Conservation (phyloP, 64 coral and sea anemone species). For the Stylophora pistillata region DNA sequence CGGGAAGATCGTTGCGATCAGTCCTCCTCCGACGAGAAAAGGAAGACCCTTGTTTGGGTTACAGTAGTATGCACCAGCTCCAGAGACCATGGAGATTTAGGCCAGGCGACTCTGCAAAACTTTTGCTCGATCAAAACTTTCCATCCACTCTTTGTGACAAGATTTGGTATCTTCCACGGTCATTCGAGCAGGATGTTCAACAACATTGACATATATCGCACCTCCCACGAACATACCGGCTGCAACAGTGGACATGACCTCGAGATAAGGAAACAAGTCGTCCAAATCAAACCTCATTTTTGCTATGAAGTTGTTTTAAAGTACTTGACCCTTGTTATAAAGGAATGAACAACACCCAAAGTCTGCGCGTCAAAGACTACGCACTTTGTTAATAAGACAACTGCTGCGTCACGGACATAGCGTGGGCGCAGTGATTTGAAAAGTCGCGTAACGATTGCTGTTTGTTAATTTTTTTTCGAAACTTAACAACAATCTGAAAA, state of each 20-base stretch:
- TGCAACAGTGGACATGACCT: slow-evolving; percentile 64
- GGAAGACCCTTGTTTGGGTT: slow-evolving; percentile 71
- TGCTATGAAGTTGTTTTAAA: not conserved
- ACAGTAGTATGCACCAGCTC: slow-evolving; percentile 70
- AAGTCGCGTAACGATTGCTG: not conserved
- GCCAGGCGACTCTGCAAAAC: slow-evolving; percentile 67
- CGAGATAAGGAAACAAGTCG: slow-evolving; percentile 53
- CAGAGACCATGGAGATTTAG: slow-evolving; percentile 36
- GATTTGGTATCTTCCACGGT: slow-evolving; percentile 54
- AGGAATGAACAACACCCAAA: not conserved
- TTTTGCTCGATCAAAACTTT: slow-evolving; percentile 83
- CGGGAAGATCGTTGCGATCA: slow-evolving; percentile 59
- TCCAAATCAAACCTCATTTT: slow-evolving; percentile 80
- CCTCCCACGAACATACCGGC: slow-evolving; percentile 67
- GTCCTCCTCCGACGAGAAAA: slow-evolving; percentile 65
- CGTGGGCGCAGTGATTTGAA: not conserved
- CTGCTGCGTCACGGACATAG: not conserved
- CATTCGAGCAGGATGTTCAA: slow-evolving; percentile 82
- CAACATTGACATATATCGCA: slow-evolving; percentile 69
- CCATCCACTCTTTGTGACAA: slow-evolving; percentile 84
- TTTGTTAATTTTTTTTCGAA: too few relatives aligned
- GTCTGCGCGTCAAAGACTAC: not conserved
- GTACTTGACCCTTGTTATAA: too few relatives aligned
- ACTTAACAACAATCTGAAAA: too few relatives aligned
- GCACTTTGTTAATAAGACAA: not conserved